A percentile compares a stretch with the other conserved stretches of the same genome.
Conservation (phyloP, 2,113 vertebrate genomes). For the Labeo rohita region DNA sequence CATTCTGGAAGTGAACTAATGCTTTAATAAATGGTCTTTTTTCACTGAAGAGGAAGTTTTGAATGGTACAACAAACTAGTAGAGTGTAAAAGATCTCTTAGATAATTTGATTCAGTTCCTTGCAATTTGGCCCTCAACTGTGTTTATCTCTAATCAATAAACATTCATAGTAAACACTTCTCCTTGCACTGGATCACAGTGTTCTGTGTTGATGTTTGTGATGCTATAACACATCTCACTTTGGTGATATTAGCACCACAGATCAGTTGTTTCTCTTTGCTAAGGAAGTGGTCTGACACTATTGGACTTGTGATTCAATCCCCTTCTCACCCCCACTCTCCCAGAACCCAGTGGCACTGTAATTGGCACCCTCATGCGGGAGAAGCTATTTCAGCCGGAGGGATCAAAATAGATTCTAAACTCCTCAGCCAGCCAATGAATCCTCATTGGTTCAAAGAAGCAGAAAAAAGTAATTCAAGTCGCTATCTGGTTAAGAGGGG, state of each 20-base stretch:
- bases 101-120: neutral
- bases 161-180: neutral
- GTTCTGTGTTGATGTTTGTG: neutral
- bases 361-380: slow-evolving; percentile 53
- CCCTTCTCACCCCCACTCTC: slow-evolving; percentile 35
- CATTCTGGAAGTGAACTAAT: no score
- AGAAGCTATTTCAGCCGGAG: slow-evolving; percentile 55
- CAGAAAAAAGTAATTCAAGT: slow-evolving; percentile 43
- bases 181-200: neutral
- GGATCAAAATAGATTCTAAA: slow-evolving; percentile 58
- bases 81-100: neutral
- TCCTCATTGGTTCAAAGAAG: slow-evolving; percentile 43
- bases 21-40: no score
- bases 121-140: neutral
- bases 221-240: neutral
- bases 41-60: no score
- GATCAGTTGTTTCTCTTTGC: slow-evolving; percentile 14
- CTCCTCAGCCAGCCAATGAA: slow-evolving; percentile 48
- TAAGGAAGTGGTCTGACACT: slow-evolving; percentile 43
- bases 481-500: slow-evolving; percentile 29
- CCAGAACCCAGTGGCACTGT: slow-evolving; percentile 49
- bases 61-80: neutral
- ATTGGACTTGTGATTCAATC: slow-evolving; percentile 50
- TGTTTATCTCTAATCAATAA: neutral
- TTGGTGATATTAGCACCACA: slow-evolving; percentile 10